Conservation (phyloP, 1,140 invertebrate genomes). For the Papilio helenus region DNA sequence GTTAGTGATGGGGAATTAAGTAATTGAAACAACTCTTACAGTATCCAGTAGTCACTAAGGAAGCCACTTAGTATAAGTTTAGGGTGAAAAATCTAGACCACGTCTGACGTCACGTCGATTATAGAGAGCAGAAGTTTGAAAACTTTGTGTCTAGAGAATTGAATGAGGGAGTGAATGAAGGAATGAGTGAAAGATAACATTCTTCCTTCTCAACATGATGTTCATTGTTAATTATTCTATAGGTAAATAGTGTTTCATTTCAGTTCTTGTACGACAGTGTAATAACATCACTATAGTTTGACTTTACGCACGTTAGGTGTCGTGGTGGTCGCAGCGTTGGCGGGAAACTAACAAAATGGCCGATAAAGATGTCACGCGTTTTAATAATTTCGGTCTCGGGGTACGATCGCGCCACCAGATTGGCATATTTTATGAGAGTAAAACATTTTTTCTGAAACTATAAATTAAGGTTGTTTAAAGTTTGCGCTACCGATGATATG, state of each 20-base stretch:
- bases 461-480: conserved; percentile 37
- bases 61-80: too few relatives aligned
- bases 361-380: conserved; percentile 77
- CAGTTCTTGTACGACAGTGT: too few relatives aligned
- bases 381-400: conserved; percentile 58
- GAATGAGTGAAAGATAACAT: too few relatives aligned
- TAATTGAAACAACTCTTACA: neutral
- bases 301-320: conserved; percentile 32
- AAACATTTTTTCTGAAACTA: conserved; percentile 40
- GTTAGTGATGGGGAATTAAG: conserved; percentile 39
- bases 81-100: too few relatives aligned
- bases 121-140: too few relatives aligned
- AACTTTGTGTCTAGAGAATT: too few relatives aligned
- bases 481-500: conserved; percentile 43
- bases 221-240: too few relatives aligned
- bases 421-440: conserved; percentile 54
- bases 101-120: too few relatives aligned
- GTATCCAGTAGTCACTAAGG: too few relatives aligned
- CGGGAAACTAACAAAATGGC: conserved; percentile 41
- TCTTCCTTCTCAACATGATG: too few relatives aligned
- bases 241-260: too few relatives aligned
- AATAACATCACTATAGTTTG: conserved; percentile 2
- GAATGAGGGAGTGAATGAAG: too few relatives aligned
- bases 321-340: conserved; percentile 32
- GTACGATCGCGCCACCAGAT: conserved; percentile 53